Percentiles rank a stretch among this genome's conserved stretches.
These are phyloP conservation scores for Sebastes iracundus DNA, from an alignment of 2,797 vertebrate genomes.

Conservation along the genomic window DNA sequence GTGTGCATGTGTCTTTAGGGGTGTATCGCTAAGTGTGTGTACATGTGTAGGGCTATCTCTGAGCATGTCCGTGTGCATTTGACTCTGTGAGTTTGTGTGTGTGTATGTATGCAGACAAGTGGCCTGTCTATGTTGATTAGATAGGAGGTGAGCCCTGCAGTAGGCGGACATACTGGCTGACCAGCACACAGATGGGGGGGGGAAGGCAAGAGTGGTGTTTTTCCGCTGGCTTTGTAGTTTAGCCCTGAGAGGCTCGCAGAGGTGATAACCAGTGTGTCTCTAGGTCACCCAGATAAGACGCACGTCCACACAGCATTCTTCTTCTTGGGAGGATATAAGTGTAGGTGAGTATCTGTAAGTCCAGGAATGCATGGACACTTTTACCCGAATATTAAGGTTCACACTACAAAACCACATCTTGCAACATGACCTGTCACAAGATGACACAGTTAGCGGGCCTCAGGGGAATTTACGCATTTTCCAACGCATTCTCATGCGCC, in stretches of 20 bases:
- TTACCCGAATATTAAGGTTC: neutral
- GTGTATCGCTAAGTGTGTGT: slow-evolving; percentile 49
- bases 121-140: slow-evolving; percentile 80
- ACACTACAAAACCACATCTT: slow-evolving; percentile 14
- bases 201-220: slow-evolving; percentile 61
- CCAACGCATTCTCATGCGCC: no score
- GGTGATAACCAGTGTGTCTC: slow-evolving; percentile 80
- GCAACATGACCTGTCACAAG: slow-evolving; percentile 9
- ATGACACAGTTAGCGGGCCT: neutral
- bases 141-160: slow-evolving; percentile 75
- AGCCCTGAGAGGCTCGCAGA: slow-evolving; percentile 69
- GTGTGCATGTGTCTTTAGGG: slow-evolving; percentile 8
- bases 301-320: slow-evolving; percentile 70
- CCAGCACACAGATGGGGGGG: slow-evolving; percentile 53
- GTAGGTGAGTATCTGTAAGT: slow-evolving; percentile 43
- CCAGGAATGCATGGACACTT: slow-evolving; percentile 43
- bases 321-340: slow-evolving; percentile 49
- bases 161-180: slow-evolving; percentile 65
- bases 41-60: slow-evolving; percentile 64
- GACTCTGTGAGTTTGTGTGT: slow-evolving; percentile 35
- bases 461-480: neutral
- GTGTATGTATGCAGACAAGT: slow-evolving; percentile 61
- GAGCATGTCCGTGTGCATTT: slow-evolving; percentile 41
- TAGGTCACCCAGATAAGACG: slow-evolving; percentile 80
- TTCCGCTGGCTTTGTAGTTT: slow-evolving; percentile 74